These are phyloP conservation scores for Caranx ignobilis DNA, from an alignment of 2,113 vertebrate genomes.

Conservation along the genomic window DNA sequence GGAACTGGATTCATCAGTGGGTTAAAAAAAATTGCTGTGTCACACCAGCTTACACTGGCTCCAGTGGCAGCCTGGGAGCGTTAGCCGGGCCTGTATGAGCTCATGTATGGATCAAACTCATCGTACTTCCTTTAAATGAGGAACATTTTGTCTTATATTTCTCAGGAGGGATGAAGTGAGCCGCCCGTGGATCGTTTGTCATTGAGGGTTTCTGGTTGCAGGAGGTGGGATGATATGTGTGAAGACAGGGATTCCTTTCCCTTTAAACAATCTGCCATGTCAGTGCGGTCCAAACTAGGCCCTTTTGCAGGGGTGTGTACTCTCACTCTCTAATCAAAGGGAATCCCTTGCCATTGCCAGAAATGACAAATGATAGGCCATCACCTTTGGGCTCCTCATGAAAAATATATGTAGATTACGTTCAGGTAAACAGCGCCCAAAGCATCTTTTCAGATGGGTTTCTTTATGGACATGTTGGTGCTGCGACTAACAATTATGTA, in stretches of 20 bases:
- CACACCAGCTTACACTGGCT: constrained; percentile 57
- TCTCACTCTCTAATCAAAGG: constrained; percentile 60
- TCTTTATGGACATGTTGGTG: not conserved
- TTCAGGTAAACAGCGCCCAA: not conserved
- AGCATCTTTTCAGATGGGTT: not conserved
- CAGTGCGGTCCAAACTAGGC: constrained; percentile 68
- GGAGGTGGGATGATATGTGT: constrained; percentile 63
- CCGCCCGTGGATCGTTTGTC: constrained; percentile 47
- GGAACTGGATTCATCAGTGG: constrained; percentile 35
- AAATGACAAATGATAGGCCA: constrained; percentile 17
- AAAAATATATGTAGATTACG: not conserved
- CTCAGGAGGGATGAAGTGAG: constrained; percentile 11
- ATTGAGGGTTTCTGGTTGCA: constrained; percentile 68
- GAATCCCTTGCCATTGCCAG: constrained; percentile 69
- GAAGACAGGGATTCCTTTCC: constrained; percentile 71
- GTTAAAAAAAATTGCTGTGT: constrained; percentile 70
- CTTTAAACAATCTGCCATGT: constrained; percentile 77
- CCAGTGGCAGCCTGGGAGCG: constrained; percentile 31
- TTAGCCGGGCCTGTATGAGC: not conserved
- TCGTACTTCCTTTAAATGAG: constrained; percentile 6
- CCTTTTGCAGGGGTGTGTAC: constrained; percentile 71
- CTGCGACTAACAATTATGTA: not conserved
- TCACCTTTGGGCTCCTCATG: constrained; percentile 4
- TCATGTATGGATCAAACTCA: constrained; percentile 11
- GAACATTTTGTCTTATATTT: constrained; percentile 34